phyloP scores from a whole-genome alignment of 2,113 vertebrate species.

The Scomber scombrus region DNA sequence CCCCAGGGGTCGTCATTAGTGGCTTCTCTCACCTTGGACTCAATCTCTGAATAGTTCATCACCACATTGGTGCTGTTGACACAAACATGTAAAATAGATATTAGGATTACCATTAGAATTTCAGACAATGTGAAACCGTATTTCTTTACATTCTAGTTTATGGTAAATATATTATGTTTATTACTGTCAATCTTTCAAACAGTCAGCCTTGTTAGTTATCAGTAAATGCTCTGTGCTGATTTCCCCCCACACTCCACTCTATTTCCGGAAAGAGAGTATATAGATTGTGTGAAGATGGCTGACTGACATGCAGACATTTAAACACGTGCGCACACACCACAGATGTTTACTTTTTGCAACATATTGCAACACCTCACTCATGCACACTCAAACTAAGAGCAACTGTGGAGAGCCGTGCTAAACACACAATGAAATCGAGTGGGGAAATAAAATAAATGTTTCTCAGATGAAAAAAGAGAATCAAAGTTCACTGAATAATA shows the following conservation, averaged over 20 bases:
- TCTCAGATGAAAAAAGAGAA: slow-evolving; percentile 54
- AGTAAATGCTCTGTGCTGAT: neutral
- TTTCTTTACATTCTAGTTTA: neutral
- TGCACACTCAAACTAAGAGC: neutral
- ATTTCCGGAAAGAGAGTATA: too few relatives aligned
- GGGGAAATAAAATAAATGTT: slow-evolving; percentile 5
- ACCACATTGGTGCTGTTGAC: slow-evolving; percentile 96
- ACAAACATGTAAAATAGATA: slow-evolving; percentile 17
- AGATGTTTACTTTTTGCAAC: neutral
- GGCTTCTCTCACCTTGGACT: slow-evolving; percentile 99
- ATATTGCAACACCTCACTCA: too few relatives aligned
- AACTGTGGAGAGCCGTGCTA: neutral
- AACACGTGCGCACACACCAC: neutral
- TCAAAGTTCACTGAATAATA: slow-evolving; percentile 71
- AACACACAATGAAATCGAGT: slow-evolving; percentile 8
- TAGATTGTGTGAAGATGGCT: too few relatives aligned
- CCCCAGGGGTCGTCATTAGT: slow-evolving; percentile 99
- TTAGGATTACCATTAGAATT: neutral
- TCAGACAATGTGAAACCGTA: neutral
- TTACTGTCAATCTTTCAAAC: neutral
- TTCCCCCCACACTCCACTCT: too few relatives aligned
- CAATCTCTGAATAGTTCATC: slow-evolving; percentile 99
- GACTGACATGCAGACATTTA: neutral
- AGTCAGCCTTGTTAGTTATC: neutral
- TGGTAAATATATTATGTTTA: neutral